A percentile compares a stretch with the other conserved stretches of the same genome.
phyloP scores from a whole-genome alignment of 2,888 invertebrate species.

The Sicus ferrugineus region DNA sequence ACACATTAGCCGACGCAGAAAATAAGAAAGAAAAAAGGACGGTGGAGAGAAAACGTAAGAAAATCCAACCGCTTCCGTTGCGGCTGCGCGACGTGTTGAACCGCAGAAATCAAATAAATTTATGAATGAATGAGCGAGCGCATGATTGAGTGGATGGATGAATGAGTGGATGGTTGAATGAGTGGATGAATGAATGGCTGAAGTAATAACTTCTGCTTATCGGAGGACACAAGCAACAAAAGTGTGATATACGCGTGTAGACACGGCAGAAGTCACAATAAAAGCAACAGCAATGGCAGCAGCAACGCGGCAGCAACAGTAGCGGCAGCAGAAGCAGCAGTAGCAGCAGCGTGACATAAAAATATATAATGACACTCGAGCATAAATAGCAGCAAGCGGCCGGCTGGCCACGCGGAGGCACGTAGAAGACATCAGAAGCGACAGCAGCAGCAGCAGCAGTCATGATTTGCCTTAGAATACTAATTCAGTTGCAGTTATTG shows the following conservation, averaged over 20 bases:
- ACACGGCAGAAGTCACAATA: neutral
- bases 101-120: slow-evolving; percentile 5
- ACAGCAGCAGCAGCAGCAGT: slow-evolving; percentile 7
- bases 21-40: neutral
- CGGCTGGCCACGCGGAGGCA: neutral
- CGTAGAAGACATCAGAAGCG: neutral
- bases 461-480: slow-evolving; percentile 28
- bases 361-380: slow-evolving; percentile 17
- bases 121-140: slow-evolving; percentile 11
- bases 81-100: neutral
- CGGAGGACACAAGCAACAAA: neutral
- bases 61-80: slow-evolving; percentile 7
- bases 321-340: neutral
- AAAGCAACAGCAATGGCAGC: neutral
- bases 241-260: slow-evolving; percentile 12
- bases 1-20: neutral
- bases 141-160: neutral
- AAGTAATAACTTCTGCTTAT: slow-evolving; percentile 22
- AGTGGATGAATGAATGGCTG: neutral
- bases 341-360: neutral
- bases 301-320: neutral
- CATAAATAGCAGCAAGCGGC: slow-evolving; percentile 20
- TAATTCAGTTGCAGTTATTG: slow-evolving; percentile 33
- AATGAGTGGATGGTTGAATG: neutral
- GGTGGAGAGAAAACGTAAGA: neutral